Evolutionary conservation across 2,113 vertebrate genomes (phyloP).

Genomic region (Heterotis niloticus): DNA sequence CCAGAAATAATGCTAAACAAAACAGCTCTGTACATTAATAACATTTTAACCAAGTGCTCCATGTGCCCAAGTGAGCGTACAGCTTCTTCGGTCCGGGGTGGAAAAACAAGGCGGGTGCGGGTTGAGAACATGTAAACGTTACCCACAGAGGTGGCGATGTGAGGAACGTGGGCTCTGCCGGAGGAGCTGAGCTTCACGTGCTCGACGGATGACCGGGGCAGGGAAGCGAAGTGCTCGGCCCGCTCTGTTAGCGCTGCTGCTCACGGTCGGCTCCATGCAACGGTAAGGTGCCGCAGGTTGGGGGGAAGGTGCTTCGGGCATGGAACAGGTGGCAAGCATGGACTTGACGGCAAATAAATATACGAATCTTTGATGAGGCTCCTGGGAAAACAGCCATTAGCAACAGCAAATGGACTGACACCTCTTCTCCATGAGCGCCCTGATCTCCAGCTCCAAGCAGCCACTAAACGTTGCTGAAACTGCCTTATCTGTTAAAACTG

Average conservation of each 20-base stretch:
- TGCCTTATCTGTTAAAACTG: neutral
- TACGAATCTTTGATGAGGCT: constrained; percentile 91
- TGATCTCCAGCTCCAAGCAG: neutral
- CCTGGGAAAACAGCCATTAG: constrained; percentile 81
- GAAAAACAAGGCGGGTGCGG: too few relatives aligned
- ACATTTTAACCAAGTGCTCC: neutral
- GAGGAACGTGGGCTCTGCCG: constrained; percentile 30
- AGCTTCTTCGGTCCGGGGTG: too few relatives aligned
- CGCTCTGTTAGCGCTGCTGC: constrained; percentile 71
- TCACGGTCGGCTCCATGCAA: constrained; percentile 63
- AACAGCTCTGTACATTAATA: neutral
- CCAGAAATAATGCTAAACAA: neutral
- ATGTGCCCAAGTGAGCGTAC: constrained; percentile 41
- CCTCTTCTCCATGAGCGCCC: constrained; percentile 50
- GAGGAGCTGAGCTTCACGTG: constrained; percentile 43
- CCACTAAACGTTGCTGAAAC: too few relatives aligned
- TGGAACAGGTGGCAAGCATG: constrained; percentile 81
- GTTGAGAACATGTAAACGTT: too few relatives aligned
- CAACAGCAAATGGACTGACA: constrained; percentile 65
- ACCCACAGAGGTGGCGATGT: neutral
- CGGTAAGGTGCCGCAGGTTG: constrained; percentile 30
- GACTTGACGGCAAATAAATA: constrained; percentile 91
- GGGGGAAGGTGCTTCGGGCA: constrained; percentile 64
- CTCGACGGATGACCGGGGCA: constrained; percentile 57
- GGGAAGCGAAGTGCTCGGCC: constrained; percentile 73